These are phyloP conservation scores for Drosophila subquinaria DNA, from an alignment of 2,888 invertebrate species.

Conservation along the genomic window DNA sequence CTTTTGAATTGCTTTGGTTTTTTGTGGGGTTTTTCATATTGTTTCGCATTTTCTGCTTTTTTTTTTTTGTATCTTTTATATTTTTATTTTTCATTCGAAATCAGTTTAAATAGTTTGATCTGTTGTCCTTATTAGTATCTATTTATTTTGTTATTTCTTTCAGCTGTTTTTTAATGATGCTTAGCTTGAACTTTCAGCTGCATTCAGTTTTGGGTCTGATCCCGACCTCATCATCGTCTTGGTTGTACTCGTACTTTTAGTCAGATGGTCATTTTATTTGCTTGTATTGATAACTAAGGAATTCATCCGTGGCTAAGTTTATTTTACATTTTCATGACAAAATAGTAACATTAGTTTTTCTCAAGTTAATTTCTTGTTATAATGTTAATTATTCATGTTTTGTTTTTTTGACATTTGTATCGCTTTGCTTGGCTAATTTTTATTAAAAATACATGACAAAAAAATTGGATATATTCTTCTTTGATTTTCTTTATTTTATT, in stretches of 20 bases:
- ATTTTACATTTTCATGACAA: slow-evolving; percentile 46
- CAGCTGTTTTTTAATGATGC: slow-evolving; percentile 7
- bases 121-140: slow-evolving; percentile 13
- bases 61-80: slow-evolving; percentile 44
- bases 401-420: slow-evolving; percentile 5
- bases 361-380: slow-evolving; percentile 6
- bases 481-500: slow-evolving; percentile 14
- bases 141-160: neutral
- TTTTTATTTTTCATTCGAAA: slow-evolving; percentile 53
- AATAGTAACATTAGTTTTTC: slow-evolving; percentile 40
- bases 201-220: slow-evolving; percentile 15
- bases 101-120: slow-evolving; percentile 38
- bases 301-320: slow-evolving; percentile 15
- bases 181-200: slow-evolving; percentile 23
- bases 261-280: slow-evolving; percentile 12
- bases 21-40: slow-evolving; percentile 11
- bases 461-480: slow-evolving; percentile 48
- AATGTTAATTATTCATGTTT: slow-evolving; percentile 3
- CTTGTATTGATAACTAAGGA: slow-evolving; percentile 14
- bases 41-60: slow-evolving; percentile 30
- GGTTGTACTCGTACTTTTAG: slow-evolving; percentile 5
- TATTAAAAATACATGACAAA: slow-evolving; percentile 56
- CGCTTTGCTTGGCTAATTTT: slow-evolving; percentile 17
- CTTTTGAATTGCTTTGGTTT: neutral
- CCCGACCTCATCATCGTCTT: neutral